Percentiles rank a stretch among this genome's conserved stretches.
Conservation (phyloP, 1,140 invertebrate species). For the Solenopsis invicta region DNA sequence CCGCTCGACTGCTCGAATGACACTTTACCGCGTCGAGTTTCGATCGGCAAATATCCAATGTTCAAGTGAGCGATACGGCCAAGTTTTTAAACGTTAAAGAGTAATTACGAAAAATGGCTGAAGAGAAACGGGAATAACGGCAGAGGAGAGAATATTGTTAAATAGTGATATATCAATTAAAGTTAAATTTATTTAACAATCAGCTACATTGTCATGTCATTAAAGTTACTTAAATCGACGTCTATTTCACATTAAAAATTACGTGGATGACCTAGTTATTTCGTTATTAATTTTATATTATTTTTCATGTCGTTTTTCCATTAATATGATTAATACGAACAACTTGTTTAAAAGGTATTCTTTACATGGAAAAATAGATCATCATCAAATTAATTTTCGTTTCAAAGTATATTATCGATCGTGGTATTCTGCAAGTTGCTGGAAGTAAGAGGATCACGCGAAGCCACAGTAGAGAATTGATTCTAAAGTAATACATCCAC, state of each 20-base stretch:
- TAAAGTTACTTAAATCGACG: neutral
- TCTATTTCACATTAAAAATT: neutral
- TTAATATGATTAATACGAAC: neutral
- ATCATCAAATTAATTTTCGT: constrained; percentile 28
- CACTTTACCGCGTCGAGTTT: constrained; percentile 53
- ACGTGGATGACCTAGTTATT: neutral
- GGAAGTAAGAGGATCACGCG: constrained; percentile 52
- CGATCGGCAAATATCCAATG: constrained; percentile 55
- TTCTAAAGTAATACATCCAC: constrained; percentile 49
- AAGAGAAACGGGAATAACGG: neutral
- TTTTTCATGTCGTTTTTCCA: neutral
- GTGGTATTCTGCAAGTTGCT: constrained; percentile 31
- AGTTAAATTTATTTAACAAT: constrained; percentile 14
- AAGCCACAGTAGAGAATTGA: constrained; percentile 56
- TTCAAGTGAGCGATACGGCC: constrained; percentile 45
- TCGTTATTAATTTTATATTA: neutral
- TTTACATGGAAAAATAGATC: neutral
- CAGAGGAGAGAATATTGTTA: neutral
- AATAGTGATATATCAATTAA: constrained; percentile 36
- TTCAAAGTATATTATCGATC: constrained; percentile 34
- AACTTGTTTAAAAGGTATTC: neutral
- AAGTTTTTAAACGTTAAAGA: constrained; percentile 29
- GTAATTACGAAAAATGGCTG: constrained; percentile 55
- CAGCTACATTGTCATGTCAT: neutral
- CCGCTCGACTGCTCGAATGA: constrained; percentile 46